phyloP scores from a whole-genome alignment of 2,888 invertebrate genomes.

The Zygogramma bicolorata region DNA sequence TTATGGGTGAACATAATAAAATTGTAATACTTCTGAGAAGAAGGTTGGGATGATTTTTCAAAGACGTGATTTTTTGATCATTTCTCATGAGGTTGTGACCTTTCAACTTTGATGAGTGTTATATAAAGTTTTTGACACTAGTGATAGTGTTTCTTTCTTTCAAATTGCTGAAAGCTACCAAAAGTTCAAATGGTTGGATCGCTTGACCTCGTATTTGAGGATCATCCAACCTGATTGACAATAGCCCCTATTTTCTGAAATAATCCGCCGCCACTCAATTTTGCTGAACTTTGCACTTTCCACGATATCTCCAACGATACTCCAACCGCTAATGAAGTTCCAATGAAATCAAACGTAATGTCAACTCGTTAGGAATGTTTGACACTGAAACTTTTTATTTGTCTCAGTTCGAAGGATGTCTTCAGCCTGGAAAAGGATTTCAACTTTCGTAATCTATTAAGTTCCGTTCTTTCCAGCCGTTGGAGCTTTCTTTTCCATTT shows the following conservation, averaged over 20 bases:
- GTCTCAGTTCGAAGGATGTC: slow-evolving; percentile 14
- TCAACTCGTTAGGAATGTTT: slow-evolving; percentile 27
- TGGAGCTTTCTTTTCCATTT: slow-evolving; percentile 18
- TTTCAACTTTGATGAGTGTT: no score
- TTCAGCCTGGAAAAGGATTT: slow-evolving; percentile 16
- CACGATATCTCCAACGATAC: neutral
- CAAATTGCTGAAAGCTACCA: no score
- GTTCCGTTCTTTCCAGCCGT: slow-evolving; percentile 16
- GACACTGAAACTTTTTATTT: slow-evolving; percentile 32
- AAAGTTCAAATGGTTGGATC: no score
- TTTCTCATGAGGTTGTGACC: no score
- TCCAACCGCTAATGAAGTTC: neutral
- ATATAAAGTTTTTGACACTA: no score
- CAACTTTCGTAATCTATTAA: slow-evolving; percentile 19
- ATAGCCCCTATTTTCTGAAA: neutral
- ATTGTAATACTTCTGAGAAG: no score
- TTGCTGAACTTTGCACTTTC: neutral
- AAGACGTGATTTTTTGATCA: no score
- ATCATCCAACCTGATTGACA: neutral
- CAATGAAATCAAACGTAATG: slow-evolving; percentile 18
- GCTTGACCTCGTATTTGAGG: neutral
- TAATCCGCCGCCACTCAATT: neutral
- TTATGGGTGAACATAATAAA: no score
- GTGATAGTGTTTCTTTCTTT: no score
- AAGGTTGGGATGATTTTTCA: no score